phyloP scores from a whole-genome alignment of 2,888 invertebrate genomes.

The Epiblema foenella region DNA sequence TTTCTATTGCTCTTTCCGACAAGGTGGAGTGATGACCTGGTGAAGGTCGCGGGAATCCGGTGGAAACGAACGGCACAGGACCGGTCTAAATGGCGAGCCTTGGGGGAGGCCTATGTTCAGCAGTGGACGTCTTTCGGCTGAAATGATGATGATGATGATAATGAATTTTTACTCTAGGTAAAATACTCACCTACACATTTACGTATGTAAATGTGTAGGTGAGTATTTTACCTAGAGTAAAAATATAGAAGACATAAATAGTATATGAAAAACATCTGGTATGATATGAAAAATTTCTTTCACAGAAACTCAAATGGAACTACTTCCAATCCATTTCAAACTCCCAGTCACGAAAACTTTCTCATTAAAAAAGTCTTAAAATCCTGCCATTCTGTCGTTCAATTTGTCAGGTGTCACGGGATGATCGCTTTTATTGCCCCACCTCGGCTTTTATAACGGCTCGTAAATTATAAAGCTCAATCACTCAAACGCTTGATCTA shows the following conservation, averaged over 20 bases:
- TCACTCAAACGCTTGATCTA: constrained; percentile 49
- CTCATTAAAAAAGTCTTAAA: constrained; percentile 35
- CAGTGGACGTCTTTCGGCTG: no score
- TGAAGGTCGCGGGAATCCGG: no score
- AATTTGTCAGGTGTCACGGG: constrained; percentile 41
- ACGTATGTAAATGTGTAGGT: no score
- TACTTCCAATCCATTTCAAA: constrained; percentile 20
- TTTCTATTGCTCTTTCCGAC: no score
- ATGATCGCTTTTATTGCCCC: constrained; percentile 42
- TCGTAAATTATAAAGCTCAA: constrained; percentile 53
- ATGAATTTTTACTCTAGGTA: no score
- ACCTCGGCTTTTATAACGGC: constrained; percentile 40
- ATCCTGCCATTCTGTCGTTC: constrained; percentile 30
- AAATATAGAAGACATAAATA: not conserved
- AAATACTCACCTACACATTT: no score
- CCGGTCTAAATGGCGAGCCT: no score
- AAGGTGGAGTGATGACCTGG: no score
- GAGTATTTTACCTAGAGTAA: no score
- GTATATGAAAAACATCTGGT: not conserved
- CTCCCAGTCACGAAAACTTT: constrained; percentile 36
- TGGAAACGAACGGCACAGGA: no score
- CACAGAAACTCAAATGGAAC: constrained; percentile 9
- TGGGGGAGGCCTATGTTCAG: no score
- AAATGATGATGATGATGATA: no score
- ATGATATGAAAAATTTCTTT: not conserved